Evolutionary conservation across 2,113 vertebrate species (phyloP).

Genomic region (Eudyptes chrysolophus): DNA sequence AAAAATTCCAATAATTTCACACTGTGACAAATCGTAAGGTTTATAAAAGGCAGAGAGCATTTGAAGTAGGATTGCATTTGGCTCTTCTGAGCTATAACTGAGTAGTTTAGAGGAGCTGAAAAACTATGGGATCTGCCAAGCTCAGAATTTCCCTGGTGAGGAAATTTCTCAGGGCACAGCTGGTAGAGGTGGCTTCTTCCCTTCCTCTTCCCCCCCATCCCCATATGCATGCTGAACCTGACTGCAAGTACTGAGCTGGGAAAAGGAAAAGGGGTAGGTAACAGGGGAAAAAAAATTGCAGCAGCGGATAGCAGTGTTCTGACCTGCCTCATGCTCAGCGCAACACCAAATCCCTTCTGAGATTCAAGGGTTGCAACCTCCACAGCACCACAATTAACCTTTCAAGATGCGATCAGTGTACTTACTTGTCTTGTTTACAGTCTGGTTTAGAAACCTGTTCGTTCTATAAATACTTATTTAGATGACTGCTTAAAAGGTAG

Average conservation of each 20-base stretch:
- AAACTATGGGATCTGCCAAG: background rate
- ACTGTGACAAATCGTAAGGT: background rate
- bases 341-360: background rate
- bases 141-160: background rate
- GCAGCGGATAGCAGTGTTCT: background rate
- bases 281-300: background rate
- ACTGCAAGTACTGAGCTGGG: background rate
- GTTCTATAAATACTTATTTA: background rate
- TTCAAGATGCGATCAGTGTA: background rate
- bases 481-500: background rate
- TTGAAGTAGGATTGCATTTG: background rate
- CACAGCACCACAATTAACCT: background rate
- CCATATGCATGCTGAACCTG: background rate
- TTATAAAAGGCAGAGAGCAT: background rate
- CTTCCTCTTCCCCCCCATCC: background rate
- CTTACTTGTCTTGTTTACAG: background rate
- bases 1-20: constrained; percentile 1
- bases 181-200: background rate
- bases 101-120: background rate
- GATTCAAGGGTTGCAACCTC: background rate
- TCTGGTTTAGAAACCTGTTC: background rate
- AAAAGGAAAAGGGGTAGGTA: background rate
- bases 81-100: background rate
- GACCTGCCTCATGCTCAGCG: background rate
- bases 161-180: background rate